phyloP scores from a whole-genome alignment of 2,888 invertebrate species.

The Molorchus minor region DNA sequence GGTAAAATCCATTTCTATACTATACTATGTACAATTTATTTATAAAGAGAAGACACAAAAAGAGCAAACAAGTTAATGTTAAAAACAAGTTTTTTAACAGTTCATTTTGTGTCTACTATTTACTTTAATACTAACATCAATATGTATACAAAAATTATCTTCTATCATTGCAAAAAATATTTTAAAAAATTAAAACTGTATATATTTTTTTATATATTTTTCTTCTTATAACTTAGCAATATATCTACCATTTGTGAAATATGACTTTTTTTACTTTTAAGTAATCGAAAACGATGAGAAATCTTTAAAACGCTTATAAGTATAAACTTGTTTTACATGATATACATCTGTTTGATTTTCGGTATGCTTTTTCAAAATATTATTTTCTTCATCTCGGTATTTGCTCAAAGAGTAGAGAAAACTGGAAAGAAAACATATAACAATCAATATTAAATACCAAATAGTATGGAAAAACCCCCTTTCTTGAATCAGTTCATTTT shows the following conservation, averaged over 20 bases:
- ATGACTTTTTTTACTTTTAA: constrained; percentile 22
- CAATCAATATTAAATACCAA: neutral
- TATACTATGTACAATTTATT: constrained; percentile 23
- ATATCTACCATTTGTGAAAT: constrained; percentile 34
- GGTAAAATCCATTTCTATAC: constrained; percentile 17
- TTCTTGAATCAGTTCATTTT: constrained; percentile 31
- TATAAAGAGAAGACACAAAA: constrained; percentile 22
- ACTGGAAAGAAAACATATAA: constrained; percentile 32
- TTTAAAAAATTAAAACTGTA: constrained; percentile 51
- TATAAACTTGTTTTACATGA: constrained; percentile 17
- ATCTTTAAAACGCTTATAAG: constrained; percentile 27
- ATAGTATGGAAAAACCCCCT: neutral
- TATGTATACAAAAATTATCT: constrained; percentile 46
- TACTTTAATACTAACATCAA: constrained; percentile 32
- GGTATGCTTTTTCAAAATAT: constrained; percentile 31
- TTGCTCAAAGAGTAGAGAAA: constrained; percentile 36
- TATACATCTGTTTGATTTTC: constrained; percentile 32
- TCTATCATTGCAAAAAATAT: constrained; percentile 52
- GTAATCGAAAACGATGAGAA: constrained; percentile 23
- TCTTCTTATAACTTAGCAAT: constrained; percentile 42
- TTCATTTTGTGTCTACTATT: constrained; percentile 10
- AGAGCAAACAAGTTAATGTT: constrained; percentile 1
- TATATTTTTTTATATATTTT: constrained; percentile 33
- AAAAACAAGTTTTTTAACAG: constrained; percentile 7
- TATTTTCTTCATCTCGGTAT: constrained; percentile 33